Evolutionary conservation across 2,888 invertebrate genomes (phyloP).

Genomic region (Linnaemya vulpina): DNA sequence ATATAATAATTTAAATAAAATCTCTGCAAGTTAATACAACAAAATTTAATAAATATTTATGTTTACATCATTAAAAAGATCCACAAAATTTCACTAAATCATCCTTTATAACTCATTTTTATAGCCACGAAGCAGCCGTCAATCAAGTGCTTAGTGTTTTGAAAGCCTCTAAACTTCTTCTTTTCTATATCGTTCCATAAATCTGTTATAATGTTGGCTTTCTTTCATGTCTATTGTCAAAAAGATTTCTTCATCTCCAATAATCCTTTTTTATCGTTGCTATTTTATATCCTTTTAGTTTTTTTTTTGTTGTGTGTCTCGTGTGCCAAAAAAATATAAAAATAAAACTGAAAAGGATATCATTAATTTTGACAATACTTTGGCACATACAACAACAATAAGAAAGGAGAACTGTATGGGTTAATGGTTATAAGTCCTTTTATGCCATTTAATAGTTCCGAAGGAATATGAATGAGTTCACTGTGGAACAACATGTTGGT

Average conservation of each 20-base stretch:
- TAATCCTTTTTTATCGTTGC: slow-evolving; percentile 19
- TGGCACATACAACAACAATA: no score
- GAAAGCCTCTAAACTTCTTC: neutral
- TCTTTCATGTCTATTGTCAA: slow-evolving; percentile 14
- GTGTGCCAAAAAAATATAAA: neutral
- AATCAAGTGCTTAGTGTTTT: slow-evolving; percentile 3
- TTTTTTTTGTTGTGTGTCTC: neutral
- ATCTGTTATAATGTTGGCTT: slow-evolving; percentile 10
- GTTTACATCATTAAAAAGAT: neutral
- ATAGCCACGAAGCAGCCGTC: slow-evolving; percentile 1
- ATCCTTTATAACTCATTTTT: neutral
- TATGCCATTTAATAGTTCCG: neutral
- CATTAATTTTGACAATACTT: slow-evolving; percentile 59
- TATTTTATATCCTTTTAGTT: slow-evolving; percentile 14
- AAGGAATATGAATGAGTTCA: slow-evolving; percentile 4
- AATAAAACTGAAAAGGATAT: slow-evolving; percentile 31
- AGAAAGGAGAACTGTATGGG: no score
- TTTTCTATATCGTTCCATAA: neutral
- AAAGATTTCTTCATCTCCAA: slow-evolving; percentile 8
- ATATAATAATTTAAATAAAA: no score
- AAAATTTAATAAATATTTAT: neutral
- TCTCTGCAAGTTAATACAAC: no score
- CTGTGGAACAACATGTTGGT: neutral
- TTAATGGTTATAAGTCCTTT: neutral
- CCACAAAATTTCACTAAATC: neutral